A percentile compares a stretch with the other conserved stretches of the same genome.
These are phyloP conservation scores for Pardosa pseudoannulata DNA, from an alignment of 2,888 invertebrate species.

Conservation along the genomic window DNA sequence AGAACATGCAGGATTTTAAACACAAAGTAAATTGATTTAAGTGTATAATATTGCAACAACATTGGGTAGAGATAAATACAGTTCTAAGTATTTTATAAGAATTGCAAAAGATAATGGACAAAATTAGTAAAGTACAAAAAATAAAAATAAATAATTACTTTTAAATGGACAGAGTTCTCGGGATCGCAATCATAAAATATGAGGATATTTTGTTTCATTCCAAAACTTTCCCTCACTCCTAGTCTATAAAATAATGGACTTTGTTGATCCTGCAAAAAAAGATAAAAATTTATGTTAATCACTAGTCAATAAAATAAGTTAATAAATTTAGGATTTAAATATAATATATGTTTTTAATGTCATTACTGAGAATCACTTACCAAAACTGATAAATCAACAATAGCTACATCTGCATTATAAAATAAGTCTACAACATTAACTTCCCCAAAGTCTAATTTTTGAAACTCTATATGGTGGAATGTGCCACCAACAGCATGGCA, in stretches of 20 bases:
- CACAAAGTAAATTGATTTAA: no score
- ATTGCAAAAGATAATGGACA: no score
- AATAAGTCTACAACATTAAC: conserved; percentile 95
- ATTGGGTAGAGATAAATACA: no score
- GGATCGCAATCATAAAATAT: conserved; percentile 92
- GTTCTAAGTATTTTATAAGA: no score
- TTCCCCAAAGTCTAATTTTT: conserved; percentile 88
- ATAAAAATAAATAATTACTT: no score
- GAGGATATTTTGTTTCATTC: conserved; percentile 95
- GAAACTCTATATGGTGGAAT: conserved; percentile 89
- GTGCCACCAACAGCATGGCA: conserved; percentile 88
- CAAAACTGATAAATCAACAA: conserved; percentile 92
- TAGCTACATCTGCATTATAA: conserved; percentile 98
- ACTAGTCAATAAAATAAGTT: background rate
- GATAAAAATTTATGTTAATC: background rate
- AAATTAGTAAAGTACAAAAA: no score
- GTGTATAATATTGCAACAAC: no score
- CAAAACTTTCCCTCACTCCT: conserved; percentile 97
- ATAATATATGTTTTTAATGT: no score
- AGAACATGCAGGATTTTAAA: no score
- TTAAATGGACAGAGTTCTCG: conserved; percentile 90
- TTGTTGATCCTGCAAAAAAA: conserved; percentile 85
- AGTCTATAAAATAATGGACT: conserved; percentile 96
- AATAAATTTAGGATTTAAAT: background rate
- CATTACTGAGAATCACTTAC: conserved; percentile 33